Evolutionary conservation across 2,888 invertebrate genomes (phyloP), one percentile per base, ranked within the genome.

Genomic region (Drosophila pegasa): DNA sequence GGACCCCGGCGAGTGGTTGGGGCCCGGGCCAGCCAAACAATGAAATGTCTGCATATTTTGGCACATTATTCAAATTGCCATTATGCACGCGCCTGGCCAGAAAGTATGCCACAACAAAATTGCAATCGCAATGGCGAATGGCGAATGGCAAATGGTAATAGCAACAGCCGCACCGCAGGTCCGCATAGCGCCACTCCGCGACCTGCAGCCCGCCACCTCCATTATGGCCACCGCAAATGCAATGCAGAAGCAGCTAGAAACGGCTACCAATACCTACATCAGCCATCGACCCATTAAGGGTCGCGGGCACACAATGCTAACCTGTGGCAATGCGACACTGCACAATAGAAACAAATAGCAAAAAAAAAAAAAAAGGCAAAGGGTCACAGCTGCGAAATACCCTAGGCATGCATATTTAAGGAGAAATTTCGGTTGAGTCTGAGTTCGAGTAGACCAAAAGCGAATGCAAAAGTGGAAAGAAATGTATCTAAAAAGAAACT

Each of bases 31-130:
- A 41, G 33, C 18, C 33, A 78, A 87, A 82, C 82, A 87, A 85
- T 75, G 76, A 71, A 82, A 87, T 73, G 73, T 82, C 85, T 82
- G 85, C 85, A 85, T 87, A 78, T 71, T 85, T 87, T 78, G 85
- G 85, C 85, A 87, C 80, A 87, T 85, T 87, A 85, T 87, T 87
- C 86, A 85, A 87, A 85, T 87, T 87, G 85, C 80, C 73, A 77
- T 85, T 87, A 83, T 85, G 83, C 87, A 87, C 80, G 84, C 85
- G 80, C 62, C 18, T 47, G 60, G 67, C 48, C 55, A 31, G 59
- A 71, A 80, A 82, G 67, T 76, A 71, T 74, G 85, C 71, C 78
- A 78, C 67, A 60, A 64, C 74, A 72, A 72, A 72, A 69, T 75
- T 75, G 71, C 72, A 75, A 67, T 54, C 48, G 67, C 66, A 52